phyloP scores from a whole-genome alignment of 2,888 invertebrate genomes.

The Rhyacophila evoluta region DNA sequence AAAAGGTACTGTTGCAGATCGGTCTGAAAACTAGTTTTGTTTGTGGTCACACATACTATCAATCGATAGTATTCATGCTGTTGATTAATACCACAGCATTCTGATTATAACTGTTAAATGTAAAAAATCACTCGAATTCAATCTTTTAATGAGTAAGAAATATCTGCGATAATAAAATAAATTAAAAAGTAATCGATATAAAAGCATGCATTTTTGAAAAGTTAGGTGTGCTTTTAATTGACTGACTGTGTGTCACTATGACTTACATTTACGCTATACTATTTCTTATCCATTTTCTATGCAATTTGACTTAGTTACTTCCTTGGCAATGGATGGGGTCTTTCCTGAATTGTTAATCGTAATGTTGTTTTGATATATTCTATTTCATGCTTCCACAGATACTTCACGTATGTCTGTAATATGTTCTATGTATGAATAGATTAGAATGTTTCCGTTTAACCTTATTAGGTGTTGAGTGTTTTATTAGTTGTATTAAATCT shows the following conservation, averaged over 20 bases:
- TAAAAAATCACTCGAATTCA: neutral
- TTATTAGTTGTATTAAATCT: conserved; percentile 13
- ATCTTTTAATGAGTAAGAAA: neutral
- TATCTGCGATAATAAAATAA: neutral
- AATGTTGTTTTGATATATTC: conserved; percentile 54
- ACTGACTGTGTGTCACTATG: conserved; percentile 38
- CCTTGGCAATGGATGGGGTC: conserved; percentile 51
- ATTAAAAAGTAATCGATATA: conserved; percentile 27
- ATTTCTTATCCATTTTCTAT: conserved; percentile 48
- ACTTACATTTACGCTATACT: conserved; percentile 41
- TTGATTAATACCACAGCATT: too few relatives aligned
- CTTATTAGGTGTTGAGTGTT: conserved; percentile 37
- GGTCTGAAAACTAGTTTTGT: too few relatives aligned
- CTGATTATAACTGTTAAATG: too few relatives aligned
- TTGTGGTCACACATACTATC: too few relatives aligned
- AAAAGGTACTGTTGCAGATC: too few relatives aligned
- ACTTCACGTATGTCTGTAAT: conserved; percentile 55
- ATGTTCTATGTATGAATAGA: conserved; percentile 53
- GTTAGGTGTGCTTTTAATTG: conserved; percentile 50
- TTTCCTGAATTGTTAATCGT: conserved; percentile 53
- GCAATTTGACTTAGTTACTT: conserved; percentile 49
- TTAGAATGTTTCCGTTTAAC: conserved; percentile 44
- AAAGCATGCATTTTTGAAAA: conserved; percentile 47
- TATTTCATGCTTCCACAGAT: conserved; percentile 56
- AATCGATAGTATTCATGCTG: too few relatives aligned